Evolutionary conservation across 30 jellyfish, hydroid and myxozoan genomes (phyloP), one percentile per base, ranked within the genome.

Genomic region (Cassiopea xamachana): DNA sequence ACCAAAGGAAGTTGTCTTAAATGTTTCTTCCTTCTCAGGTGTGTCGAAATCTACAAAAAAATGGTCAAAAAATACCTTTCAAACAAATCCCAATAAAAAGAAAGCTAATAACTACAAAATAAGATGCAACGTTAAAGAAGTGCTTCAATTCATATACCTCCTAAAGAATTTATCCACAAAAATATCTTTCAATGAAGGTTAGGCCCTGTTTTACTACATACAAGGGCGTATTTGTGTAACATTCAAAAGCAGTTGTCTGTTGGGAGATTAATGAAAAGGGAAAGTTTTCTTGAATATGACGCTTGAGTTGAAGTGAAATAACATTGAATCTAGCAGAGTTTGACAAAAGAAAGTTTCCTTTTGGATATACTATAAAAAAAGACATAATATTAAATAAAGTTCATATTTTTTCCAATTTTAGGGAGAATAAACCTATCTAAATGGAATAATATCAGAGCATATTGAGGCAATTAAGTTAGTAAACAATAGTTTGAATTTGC

Each of bases 11-110:
- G 93, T 72, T n/a, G 77, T 49, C 76, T 75, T 86, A 79, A 50
- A 86, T 10, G 61, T 46, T 69, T 87, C 89, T 15, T 87, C 94
- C 60, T 87, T 87, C 89, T 77, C 79, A 27, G 94, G 94, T 58
- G 94, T 60, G 15, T 67, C 89, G 55, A 87, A 87, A 39, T 87
- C 94, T 87, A 64, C 43, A 47, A 48, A 1, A 60, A 4, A 46
- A 55, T 48, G 0, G 58, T 2, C 48, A 7, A 10, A 12, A 46
- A 6, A 44, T 76, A 43, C 9, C 19, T 0, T 71, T 76, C 1
- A 2, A 80, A 50, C 7, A 10, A 51, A 19, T 10, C 10, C 17
- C 4, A 64, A 4, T 17, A 16, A 5, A 16, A 2, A 0, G 15
- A 64, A 9, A 2, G 8, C 74, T 64, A 9, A 16, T 64, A 27